These are phyloP conservation scores for Corydoras sp. DNA, from an alignment of 2,113 vertebrate species.

Conservation along the genomic window DNA sequence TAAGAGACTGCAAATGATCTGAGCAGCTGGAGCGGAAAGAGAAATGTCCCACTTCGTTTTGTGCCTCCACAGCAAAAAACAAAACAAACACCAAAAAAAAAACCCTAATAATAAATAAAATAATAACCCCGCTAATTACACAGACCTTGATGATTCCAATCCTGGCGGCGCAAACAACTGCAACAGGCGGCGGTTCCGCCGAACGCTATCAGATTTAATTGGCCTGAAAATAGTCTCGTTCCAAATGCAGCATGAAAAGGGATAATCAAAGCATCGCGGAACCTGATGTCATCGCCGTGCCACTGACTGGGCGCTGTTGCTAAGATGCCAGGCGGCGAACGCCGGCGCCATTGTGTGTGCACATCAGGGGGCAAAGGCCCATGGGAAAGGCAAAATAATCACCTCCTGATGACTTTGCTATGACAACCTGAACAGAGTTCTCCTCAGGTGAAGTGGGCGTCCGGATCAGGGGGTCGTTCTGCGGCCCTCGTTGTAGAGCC, in stretches of 20 bases:
- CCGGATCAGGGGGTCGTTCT: neutral
- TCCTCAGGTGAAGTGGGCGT: conserved; percentile 7
- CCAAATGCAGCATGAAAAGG: conserved; percentile 25
- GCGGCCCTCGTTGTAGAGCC: neutral
- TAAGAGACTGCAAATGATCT: conserved; percentile 21
- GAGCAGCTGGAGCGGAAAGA: too few relatives aligned
- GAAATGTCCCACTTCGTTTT: too few relatives aligned
- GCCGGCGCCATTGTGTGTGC: conserved; percentile 24
- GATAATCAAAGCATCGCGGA: conserved; percentile 17
- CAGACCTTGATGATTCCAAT: conserved; percentile 46
- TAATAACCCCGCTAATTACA: conserved; percentile 54
- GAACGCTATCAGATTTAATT: conserved; percentile 55
- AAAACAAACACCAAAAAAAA: conserved; percentile 35
- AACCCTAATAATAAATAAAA: conserved; percentile 21
- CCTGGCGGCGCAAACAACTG: conserved; percentile 44
- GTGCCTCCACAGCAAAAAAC: neutral
- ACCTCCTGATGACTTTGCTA: conserved; percentile 35
- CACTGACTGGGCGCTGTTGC: conserved; percentile 27
- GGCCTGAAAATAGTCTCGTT: conserved; percentile 46
- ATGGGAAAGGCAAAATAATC: conserved; percentile 41
- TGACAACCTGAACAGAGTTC: conserved; percentile 43
- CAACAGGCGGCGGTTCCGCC: conserved; percentile 36
- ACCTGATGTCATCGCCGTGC: conserved; percentile 19
- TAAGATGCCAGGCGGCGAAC: conserved; percentile 32
- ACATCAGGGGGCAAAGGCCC: conserved; percentile 12